Base-by-base conservation (phyloP, 2,113 vertebrate species). In the Xyrauchen texanus region DNA sequence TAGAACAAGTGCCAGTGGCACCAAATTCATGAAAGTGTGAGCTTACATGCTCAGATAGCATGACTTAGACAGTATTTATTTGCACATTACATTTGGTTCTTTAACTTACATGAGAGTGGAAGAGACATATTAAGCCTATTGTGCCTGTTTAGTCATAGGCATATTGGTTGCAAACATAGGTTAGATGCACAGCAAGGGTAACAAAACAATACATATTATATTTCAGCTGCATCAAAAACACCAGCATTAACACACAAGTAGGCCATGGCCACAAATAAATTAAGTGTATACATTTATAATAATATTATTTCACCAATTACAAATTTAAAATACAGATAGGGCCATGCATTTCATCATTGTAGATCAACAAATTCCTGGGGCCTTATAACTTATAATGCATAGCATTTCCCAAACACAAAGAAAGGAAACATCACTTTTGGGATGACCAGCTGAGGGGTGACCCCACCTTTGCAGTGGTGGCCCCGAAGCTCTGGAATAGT, bases 1-100 rank as follows among this genome's bases (percentile, higher is more conserved):
- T 68, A 73, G 15, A 70, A 53, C 73, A 82, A 15, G 76, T 83
- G 55, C 79, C 76, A 51, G 75, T 75, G n/a, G n/a, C 73, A 69
- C 45, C 67, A 68, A 71, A 12, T 12, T 16, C 64, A 9, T 51
- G 73, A 10, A 47, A 46, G 7, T 65, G 4, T 57, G 68, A 10
- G 10, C 21, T 34, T 34, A 34, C 21, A 34, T 1, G 21, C 21
- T 34, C 21, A 34, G 21, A 12, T 8, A 7, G 66, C 11, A 60
- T 9, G 6, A 45, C 8, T 62, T 21, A 3, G 21, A 34, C 21
- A 65, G n/a, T 51, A 44, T 63, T 15, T 46, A 7, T 55, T 63
- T 63, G 10, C 13, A 44, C 4, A 46, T 63, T 16, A 16, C 4
- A 4, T 63, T 9, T 51, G 8, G 60, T 52, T 12, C 8, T 62